Percentiles rank a stretch among this genome's conserved stretches.
phyloP scores from a whole-genome alignment of 2,888 invertebrate species.

The Arctia plantaginis region DNA sequence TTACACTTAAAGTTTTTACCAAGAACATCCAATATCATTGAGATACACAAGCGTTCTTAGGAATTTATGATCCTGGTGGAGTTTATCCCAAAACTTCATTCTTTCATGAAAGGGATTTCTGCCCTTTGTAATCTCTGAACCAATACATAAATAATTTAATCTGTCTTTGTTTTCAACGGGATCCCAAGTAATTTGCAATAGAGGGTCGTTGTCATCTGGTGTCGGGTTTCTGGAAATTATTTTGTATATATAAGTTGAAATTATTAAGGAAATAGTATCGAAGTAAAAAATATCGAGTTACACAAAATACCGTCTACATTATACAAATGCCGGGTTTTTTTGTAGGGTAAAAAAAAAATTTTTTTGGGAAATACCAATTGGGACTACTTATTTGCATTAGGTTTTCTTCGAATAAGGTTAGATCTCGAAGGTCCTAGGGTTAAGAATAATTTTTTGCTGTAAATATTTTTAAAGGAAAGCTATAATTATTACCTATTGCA shows the following conservation, averaged over 20 bases:
- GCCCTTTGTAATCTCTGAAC: slow-evolving; percentile 76
- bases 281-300: background rate
- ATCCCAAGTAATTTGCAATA: slow-evolving; percentile 79
- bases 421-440: background rate
- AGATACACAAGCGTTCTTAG: slow-evolving; percentile 71
- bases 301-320: background rate
- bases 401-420: background rate
- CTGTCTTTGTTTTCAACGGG: slow-evolving; percentile 72
- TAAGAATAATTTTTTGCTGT: background rate
- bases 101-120: slow-evolving; percentile 77
- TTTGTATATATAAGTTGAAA: background rate
- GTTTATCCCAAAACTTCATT: slow-evolving; percentile 80
- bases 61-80: slow-evolving; percentile 71
- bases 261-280: background rate
- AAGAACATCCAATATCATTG: slow-evolving; percentile 68
- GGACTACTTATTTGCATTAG: background rate
- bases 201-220: slow-evolving; percentile 71
- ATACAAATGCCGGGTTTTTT: background rate
- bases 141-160: slow-evolving; percentile 77
- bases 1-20: slow-evolving; percentile 49
- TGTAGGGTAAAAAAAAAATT: too few relatives aligned
- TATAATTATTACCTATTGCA: background rate
- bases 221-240: slow-evolving; percentile 76
- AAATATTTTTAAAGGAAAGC: background rate
- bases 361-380: background rate